Evolutionary conservation across 2,113 vertebrate species (phyloP), one percentile per base, ranked within the genome.

Genomic region (Peromyscus maniculatus): DNA sequence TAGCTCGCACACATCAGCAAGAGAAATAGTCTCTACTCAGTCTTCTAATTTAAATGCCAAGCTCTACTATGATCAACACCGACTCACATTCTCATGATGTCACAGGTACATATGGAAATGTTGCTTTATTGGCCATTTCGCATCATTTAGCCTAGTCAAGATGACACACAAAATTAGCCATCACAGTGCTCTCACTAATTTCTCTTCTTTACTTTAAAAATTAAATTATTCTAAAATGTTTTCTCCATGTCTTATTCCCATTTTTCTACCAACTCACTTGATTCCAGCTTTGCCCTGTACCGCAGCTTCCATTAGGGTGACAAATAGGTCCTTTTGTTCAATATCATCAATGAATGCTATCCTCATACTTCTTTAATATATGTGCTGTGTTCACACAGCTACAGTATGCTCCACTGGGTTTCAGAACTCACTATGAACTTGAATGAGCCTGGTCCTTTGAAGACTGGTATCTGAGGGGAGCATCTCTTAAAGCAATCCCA

Each of bases 201-300:
- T 95, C 19, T 94, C 57, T 72, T 94, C 84, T 94, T 84, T 46
- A 33, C 7, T 86, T 79, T 87, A 87, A 96, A 74, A 75, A 80
- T 59, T 75, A 93, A 91, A 77, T 24, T 16, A 22, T 17, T 93
- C 16, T 5, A 46, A 90, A 55, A 71, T 55, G 31, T 80, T 94
- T 94, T 93, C 57, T 91, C 69, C 7, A 43, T 3, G 43, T 49
- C 46, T 80, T 92, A 43, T 7, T 10, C 10, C 26, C 4, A 5
- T 12, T 52, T 31, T 36, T 13, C 33, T 22, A 21, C 11, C 59
- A 52, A 55, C 2, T 80, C 24, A 9, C 22, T 95, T 79, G 55
- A 43, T 88, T 80, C 66, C 8, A 49, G 2, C 49, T 89, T 89
- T 80, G 31, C 88, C 11, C 11, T 31, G 4, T 15, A 67, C 64